Evolutionary conservation across 2,113 vertebrate genomes (phyloP), one percentile per base, ranked within the genome.

Genomic region (Cichladusa arquata): DNA sequence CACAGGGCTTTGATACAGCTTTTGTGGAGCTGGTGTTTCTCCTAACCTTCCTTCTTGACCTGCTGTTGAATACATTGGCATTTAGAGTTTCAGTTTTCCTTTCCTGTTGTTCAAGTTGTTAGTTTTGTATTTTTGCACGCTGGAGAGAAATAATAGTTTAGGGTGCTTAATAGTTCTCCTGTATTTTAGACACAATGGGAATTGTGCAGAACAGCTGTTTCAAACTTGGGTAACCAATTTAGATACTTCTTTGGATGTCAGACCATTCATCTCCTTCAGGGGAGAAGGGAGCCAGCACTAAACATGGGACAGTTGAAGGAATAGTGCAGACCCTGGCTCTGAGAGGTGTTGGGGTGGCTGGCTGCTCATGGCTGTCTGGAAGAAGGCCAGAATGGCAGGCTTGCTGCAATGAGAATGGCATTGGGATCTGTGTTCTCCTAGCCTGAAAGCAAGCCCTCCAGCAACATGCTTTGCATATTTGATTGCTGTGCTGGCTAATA

Each of bases 401-500:
- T 91, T 44, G 20, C 25, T 54, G 73, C 70, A 29, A 0, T 29
- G 62, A 70, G 78, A 82, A 33, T 20, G 33, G 66, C 31, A 2
- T 3, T 85, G 73, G 73, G 65, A 40, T 78, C 74, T 87, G 36
- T 71, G 48, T 72, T 85, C 47, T 89, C 40, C 53, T 84, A 40
- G 57, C 16, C 82, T 80, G 79, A 88, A 80, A 93, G 74, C 85
- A 65, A 85, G 79, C 61, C 82, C 0, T 19, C 71, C 67, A 92
- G 88, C 3, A 5, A 53, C 82, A 81, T 93, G 90, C 94, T 97
- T 90, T 90, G 80, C 80, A 74, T 97, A 36, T 92, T 86, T 94
- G 82, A 81, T 96, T 90, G 74, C 64, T 93, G 26, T 70, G 79
- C 91, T 96, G 90, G 64, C 88, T 90, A 62, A 94, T 95, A 92